Percentiles rank a stretch among this genome's conserved stretches.
These are phyloP conservation scores for Caenorhabditis imperialis DNA, from an alignment of 2,888 invertebrate species.

Conservation along the genomic window DNA sequence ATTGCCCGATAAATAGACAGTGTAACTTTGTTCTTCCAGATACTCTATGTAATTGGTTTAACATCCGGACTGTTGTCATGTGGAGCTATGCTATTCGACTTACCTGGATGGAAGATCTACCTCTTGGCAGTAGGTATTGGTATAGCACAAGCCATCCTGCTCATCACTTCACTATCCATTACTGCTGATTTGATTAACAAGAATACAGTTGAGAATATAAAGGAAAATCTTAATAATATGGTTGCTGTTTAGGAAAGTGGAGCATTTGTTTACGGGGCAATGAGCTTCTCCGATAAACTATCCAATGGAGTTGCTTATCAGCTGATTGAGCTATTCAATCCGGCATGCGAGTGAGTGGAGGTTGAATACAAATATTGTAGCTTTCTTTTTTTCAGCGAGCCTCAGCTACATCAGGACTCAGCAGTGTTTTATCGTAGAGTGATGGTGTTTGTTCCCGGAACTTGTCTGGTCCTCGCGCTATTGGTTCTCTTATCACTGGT, in stretches of 20 bases:
- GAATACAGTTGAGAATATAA: too few species aligned
- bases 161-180: conserved; percentile 90
- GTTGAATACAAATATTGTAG: conserved; percentile 9
- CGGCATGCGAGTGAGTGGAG: conserved; percentile 76
- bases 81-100: conserved; percentile 83
- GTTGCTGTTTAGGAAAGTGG: conserved; percentile 83
- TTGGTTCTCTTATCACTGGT: conserved; percentile 66
- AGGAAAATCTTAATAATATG: not conserved
- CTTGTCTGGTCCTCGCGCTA: conserved; percentile 66
- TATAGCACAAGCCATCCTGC: conserved; percentile 87
- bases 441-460: conserved; percentile 74
- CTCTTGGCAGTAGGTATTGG: conserved; percentile 80
- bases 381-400: conserved; percentile 54
- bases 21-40: conserved; percentile 76
- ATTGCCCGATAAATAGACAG: conserved; percentile 13
- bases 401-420: conserved; percentile 60
- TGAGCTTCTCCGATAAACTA: conserved; percentile 93
- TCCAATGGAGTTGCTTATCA: conserved; percentile 91
- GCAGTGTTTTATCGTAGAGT: conserved; percentile 70
- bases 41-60: conserved; percentile 84
- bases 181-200: conserved; percentile 91
- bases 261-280: conserved; percentile 92
- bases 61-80: conserved; percentile 84
- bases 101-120: conserved; percentile 58
- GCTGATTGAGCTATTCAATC: conserved; percentile 87